Base-by-base conservation (phyloP, 2,888 invertebrate species). In the Hydriomena furcata region DNA sequence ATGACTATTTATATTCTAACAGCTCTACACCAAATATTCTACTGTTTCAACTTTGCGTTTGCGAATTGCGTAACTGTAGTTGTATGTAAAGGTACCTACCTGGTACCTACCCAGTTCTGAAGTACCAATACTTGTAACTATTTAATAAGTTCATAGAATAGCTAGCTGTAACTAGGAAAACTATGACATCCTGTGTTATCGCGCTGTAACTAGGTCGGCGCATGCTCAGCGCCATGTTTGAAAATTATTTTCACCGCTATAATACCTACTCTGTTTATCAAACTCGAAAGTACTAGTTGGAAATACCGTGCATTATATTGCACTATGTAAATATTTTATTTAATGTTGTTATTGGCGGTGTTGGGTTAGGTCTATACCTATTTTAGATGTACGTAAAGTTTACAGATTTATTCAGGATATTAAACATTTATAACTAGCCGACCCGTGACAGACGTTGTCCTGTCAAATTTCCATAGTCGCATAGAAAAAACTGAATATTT, bases 121-220 rank as follows among this genome's bases (percentile, higher is more conserved):
- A 13, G 17, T 35, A 21, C 35, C 7, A 25, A 20, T 13, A 35
- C 30, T 7, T 31, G 21, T 8, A 35, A 40, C 37, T 17, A 17
- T 17, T 3, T 17, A n/a, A 1, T 46, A 27, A 37, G 37, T 42
- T 46, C 47, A 52, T 43, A 47, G 47, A 43, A 52, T 28, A 28
- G 21, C 28, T 47, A 54, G 41, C 41, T 53, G 55, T 60, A 48
- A 67, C 66, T 69, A 73, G 77, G 79, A 77, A 84, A 85, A 83
- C 82, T 84, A 73, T 79, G 80, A 79, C 84, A 87, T 88, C 83
- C 85, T 84, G 81, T 81, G 80, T 86, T 88, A 89, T 88, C 87
- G 80, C 65, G 61, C 60, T 48, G 71, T 71, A 89, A 81, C 72
- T 90, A 66, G 89, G 89, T 82, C 88, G 73, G 57, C 71, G 62